Base-by-base conservation (phyloP, 2,797 vertebrate species). In the Pseudochaenichthys georgianus region DNA sequence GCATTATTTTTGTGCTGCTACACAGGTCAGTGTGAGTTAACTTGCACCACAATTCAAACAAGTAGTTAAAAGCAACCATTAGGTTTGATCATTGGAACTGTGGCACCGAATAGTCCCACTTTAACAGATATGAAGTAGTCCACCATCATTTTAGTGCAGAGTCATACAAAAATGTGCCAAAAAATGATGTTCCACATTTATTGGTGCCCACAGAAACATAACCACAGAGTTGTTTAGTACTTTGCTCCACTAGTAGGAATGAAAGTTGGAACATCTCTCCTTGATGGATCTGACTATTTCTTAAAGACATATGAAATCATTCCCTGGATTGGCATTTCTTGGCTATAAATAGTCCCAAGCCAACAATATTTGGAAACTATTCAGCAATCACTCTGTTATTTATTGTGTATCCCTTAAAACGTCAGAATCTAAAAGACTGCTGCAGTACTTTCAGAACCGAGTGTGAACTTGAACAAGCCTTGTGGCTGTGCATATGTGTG, bases 381-480 rank as follows among this genome's bases (percentile, higher is more conserved):
- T 51, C 34, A 51, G 72, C 2, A 13, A 60, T 15, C 3, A 34
- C 47, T 55, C 50, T 51, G 34, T 17, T 45, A 57, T 34, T 46
- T 54, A 43, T 73, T 48, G 45, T 43, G 19, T 2, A 11, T 46
- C 62, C 19, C 65, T 63, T 15, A 41, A n/a, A 62, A 60, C 34
- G 15, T 17, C 51, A 58, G 59, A 75, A 59, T 65, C 28, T 47
- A n/a, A 62, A 74, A 50, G 47, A 31, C 23, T 38, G 38, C 54
- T 45, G n/a, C 19, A 21, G 43, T 72, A 59, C 17, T 55, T 45
- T 78, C 21, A 52, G 42, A 60, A 63, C 45, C 0, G 31, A 75
- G 64, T 13, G 62, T 77, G 78, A 84, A 81, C 74, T 78, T 75
- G 59, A 81, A 66, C 65, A 71, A 1, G 68, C 73, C 73, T 73